Conservation (phyloP, 2,797 vertebrate species). For the Mycteria americana region DNA sequence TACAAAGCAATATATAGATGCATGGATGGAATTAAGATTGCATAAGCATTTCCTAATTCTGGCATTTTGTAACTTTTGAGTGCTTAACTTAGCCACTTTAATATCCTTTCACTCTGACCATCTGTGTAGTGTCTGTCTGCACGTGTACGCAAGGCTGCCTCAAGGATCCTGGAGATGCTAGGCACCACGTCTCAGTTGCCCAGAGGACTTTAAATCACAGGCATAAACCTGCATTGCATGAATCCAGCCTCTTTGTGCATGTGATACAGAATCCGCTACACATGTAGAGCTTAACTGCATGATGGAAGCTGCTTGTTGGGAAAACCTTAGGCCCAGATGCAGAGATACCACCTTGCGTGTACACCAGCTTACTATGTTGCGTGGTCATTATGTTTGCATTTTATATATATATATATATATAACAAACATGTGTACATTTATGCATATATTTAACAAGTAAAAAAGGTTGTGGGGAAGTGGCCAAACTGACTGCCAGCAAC, state of each 20-base stretch:
- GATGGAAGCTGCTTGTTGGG: not conserved
- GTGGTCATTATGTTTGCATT: not conserved
- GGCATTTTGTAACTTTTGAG: constrained; percentile 6
- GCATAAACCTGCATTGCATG: rapidly evolving
- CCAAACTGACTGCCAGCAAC: not conserved
- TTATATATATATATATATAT: rapidly evolving
- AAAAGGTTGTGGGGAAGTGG: not conserved
- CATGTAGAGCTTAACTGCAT: not conserved
- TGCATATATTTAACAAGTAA: not conserved
- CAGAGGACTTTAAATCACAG: not conserved
- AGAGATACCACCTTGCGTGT: not conserved
- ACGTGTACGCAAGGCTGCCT: not conserved
- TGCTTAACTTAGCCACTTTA: constrained; percentile 32
- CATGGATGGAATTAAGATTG: constrained; percentile 14
- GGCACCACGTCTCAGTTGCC: not conserved
- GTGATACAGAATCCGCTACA: not conserved
- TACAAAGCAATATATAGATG: constrained; percentile 6
- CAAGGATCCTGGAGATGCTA: not conserved
- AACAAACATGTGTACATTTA: not conserved
- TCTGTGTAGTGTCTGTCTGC: constrained; percentile 8
- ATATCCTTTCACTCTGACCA: constrained; percentile 31
- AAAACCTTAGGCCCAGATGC: not conserved
- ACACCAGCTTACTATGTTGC: not conserved
- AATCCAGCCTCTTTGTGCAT: not conserved
- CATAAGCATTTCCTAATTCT: constrained; percentile 17